Evolutionary conservation across 2,113 vertebrate genomes (phyloP).

Genomic region (Zeus faber): DNA sequence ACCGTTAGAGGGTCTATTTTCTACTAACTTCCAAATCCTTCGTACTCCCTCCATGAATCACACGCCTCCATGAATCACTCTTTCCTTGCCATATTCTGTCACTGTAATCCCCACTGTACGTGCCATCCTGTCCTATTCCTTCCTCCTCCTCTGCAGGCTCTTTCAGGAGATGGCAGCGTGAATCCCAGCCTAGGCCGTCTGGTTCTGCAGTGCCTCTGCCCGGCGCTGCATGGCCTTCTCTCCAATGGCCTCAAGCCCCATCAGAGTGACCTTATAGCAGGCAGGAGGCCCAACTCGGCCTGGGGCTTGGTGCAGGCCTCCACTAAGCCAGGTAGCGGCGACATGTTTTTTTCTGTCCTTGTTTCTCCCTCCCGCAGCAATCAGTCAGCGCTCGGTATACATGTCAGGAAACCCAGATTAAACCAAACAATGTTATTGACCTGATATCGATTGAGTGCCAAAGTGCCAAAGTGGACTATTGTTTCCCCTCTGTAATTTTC

Average conservation of each 20-base stretch:
- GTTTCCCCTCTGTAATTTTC: neutral
- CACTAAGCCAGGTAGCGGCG: conserved; percentile 78
- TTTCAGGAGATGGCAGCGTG: conserved; percentile 90
- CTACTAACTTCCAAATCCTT: conserved; percentile 29
- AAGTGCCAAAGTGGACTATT: conserved; percentile 32
- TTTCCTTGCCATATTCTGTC: neutral
- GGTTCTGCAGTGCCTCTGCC: conserved; percentile 89
- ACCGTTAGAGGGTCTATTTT: conserved; percentile 23
- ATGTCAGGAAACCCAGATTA: conserved; percentile 37
- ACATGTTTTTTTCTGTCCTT: conserved; percentile 3
- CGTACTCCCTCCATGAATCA: neutral
- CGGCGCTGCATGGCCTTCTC: conserved; percentile 84
- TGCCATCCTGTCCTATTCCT: conserved; percentile 5
- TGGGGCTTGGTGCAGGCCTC: conserved; percentile 93
- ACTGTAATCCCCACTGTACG: conserved; percentile 10
- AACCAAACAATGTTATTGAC: conserved; percentile 28
- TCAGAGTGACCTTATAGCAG: conserved; percentile 92
- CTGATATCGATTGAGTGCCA: conserved; percentile 31
- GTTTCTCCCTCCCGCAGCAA: conserved; percentile 13
- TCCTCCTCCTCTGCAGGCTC: conserved; percentile 72
- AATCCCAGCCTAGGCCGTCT: conserved; percentile 89
- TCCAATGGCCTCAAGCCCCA: conserved; percentile 89
- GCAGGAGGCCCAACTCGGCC: conserved; percentile 85
- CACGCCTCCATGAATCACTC: too few relatives aligned
- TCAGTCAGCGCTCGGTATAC: conserved; percentile 28